Base-by-base conservation (phyloP, 2,797 vertebrate genomes). In the Poeciliopsis gracilis region DNA sequence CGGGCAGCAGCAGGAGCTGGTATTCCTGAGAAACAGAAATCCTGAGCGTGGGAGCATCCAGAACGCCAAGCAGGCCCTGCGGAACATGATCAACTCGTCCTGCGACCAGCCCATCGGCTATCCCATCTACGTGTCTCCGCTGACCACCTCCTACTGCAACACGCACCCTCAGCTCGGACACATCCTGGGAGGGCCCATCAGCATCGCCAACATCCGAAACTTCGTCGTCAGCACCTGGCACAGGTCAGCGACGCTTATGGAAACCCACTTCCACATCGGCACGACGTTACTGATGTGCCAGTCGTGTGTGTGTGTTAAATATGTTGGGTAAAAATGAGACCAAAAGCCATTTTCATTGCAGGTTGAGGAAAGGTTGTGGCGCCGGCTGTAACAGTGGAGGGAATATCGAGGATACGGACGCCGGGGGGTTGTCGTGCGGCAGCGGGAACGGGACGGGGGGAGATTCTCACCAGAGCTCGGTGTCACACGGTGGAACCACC, bases 41-140 rank as follows among this genome's bases (percentile, higher is more conserved):
- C 98, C 98, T 0, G 98, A 99, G 91, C 97, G 98, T 11, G 98
- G 98, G 20, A 99, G 98, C 92, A 99, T 99, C 92, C 98, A 99
- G 93, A 99, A 99, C 1, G 98, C 98, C 80, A 99, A 99, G 90
- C 98, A 99, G 90, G 98, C 98, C 43, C 95, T 99, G 72, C 95
- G 98, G 25, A 99, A 99, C 93, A 99, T 99, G 98, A 99, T 99
- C 88, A 99, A 99, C 83, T 99, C 98, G 0, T 99, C 98, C 0
- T 99, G 98, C 77, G 98, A 99, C 91, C 98, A 99, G 84, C 98
- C 98, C 23, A 99, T 99, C 36, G 98, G 98, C 55, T 99, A 99
- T 79, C 98, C 98, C 0, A 99, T 99, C 93, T 99, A 99, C 1
- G 98, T 99, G 3, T 99, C 98, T 0, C 98, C 98, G 6, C 93